These are phyloP conservation scores for Siniperca undulata DNA, from an alignment of 2,797 vertebrate genomes.

Conservation along the genomic window DNA sequence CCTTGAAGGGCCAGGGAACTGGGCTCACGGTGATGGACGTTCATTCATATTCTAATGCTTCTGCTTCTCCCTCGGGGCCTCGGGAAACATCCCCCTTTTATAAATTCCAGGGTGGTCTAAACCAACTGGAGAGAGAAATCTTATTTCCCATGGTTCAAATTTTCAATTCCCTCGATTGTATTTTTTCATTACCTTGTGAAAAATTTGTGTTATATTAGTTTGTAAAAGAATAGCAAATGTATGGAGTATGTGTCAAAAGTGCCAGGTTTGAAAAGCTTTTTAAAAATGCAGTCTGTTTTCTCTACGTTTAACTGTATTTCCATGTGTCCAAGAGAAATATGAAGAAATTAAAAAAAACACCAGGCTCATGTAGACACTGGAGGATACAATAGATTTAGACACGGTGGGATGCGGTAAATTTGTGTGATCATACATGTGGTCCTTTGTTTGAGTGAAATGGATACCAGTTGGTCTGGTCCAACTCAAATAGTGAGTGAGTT, in stretches of 20 bases:
- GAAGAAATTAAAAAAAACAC: not conserved
- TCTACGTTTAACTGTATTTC: conserved; percentile 41
- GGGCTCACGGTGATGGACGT: conserved; percentile 52
- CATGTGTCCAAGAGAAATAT: conserved; percentile 49
- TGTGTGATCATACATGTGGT: conserved; percentile 50
- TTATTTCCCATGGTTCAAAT: conserved; percentile 14
- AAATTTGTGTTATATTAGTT: not conserved
- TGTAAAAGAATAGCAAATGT: conserved; percentile 16
- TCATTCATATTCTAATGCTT: conserved; percentile 80
- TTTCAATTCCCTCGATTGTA: not conserved
- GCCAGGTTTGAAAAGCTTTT: conserved; percentile 36
- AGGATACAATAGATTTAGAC: conserved; percentile 16
- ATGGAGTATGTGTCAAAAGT: conserved; percentile 2
- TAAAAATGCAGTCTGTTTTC: conserved; percentile 27
- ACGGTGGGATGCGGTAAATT: conserved; percentile 10
- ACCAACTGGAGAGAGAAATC: conserved; percentile 29
- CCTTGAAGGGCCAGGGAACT: conserved; percentile 59
- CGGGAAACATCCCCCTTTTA: conserved; percentile 36
- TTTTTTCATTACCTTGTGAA: conserved; percentile 1
- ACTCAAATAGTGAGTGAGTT: conserved; percentile 42
- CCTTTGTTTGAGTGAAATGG: conserved; percentile 45
- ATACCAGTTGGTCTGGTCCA: conserved; percentile 39
- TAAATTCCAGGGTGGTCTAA: conserved; percentile 49
- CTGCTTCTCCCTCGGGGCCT: conserved; percentile 25
- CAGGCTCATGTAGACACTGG: conserved; percentile 4